Percentiles rank a stretch among this genome's conserved stretches.
phyloP scores from a whole-genome alignment of 2,797 vertebrate genomes.

The Brachymystax lenok region DNA sequence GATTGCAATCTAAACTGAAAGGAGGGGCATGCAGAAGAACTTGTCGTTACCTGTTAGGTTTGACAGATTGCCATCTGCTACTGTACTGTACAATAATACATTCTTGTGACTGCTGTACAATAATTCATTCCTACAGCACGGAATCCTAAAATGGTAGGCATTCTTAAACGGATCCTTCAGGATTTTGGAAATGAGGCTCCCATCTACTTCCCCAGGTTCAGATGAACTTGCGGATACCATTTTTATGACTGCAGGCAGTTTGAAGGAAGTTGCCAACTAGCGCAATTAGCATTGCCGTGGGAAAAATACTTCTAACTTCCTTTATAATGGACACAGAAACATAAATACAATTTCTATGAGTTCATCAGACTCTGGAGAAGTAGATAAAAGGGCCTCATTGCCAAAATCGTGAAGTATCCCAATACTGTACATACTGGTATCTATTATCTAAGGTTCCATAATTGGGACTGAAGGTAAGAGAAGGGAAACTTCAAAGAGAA shows the following conservation, averaged over 20 bases:
- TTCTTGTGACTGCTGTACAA: background rate
- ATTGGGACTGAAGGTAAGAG: constrained; percentile 47
- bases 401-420: too few species aligned
- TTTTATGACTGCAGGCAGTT: background rate
- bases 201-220: background rate
- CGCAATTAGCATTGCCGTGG: too few species aligned
- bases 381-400: constrained; percentile 34
- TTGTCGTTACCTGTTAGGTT: background rate
- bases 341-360: too few species aligned
- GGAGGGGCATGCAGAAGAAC: background rate
- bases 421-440: constrained; percentile 25
- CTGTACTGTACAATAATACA: background rate
- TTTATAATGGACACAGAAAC: too few species aligned
- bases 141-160: constrained; percentile 18
- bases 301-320: too few species aligned
- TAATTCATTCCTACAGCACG: background rate
- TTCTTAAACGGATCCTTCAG: background rate
- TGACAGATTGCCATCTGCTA: background rate
- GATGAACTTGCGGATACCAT: background rate
- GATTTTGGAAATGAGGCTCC: too few species aligned
- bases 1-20: background rate
- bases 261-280: background rate
- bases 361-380: background rate
- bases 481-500: constrained; percentile 39
- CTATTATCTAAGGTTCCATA: constrained; percentile 23